These are phyloP conservation scores for Gallinago nigripennis DNA, from an alignment of 2,797 vertebrate species.

Conservation along the genomic window DNA sequence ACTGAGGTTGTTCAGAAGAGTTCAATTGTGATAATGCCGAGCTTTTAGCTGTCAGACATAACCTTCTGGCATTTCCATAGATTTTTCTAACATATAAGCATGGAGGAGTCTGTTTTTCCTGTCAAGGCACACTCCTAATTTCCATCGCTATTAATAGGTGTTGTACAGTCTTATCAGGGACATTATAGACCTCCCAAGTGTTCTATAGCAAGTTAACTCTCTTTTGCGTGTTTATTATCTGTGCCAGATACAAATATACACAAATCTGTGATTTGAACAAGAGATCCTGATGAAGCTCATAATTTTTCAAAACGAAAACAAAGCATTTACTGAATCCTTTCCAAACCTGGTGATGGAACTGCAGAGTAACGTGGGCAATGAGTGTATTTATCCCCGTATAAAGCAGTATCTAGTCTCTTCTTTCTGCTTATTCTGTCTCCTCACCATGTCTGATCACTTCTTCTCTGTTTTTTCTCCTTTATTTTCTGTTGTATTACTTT, in stretches of 20 bases:
- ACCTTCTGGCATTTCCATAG: not conserved
- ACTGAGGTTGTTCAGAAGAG: not conserved
- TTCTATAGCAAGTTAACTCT: not conserved
- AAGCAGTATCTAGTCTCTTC: not conserved
- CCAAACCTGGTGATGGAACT: not conserved
- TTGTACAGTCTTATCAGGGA: not conserved
- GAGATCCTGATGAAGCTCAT: not conserved
- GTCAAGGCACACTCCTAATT: not conserved
- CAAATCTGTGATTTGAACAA: not conserved
- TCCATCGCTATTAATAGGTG: not conserved
- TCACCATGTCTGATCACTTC: not conserved
- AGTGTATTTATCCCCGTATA: not conserved
- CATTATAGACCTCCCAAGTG: not conserved
- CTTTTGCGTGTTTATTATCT: not conserved
- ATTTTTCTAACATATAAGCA: not conserved
- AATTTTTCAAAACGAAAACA: not conserved
- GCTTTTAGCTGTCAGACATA: not conserved
- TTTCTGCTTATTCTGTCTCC: not conserved
- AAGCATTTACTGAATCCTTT: not conserved
- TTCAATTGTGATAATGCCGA: not conserved
- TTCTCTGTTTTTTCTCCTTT: not conserved
- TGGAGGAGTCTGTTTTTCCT: not conserved
- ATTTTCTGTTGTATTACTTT: not conserved
- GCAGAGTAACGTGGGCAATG: not conserved
- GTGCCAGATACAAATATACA: not conserved